phyloP scores from a whole-genome alignment of 2,113 vertebrate species.

The Thinocorus orbignyianus region DNA sequence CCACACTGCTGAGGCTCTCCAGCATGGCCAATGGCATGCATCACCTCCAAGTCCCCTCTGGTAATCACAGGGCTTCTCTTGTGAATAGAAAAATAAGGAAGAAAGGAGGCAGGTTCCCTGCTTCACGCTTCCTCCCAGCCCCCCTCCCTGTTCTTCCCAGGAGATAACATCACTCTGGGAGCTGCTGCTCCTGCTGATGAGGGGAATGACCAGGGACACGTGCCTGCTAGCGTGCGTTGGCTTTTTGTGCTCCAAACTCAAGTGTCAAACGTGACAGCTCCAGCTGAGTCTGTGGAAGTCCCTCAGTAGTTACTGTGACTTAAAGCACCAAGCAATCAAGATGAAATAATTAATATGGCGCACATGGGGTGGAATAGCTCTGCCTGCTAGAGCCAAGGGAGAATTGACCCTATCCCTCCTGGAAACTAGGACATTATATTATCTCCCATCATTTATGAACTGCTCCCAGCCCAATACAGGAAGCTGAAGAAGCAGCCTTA shows the following conservation, averaged over 20 bases:
- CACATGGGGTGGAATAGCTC: no score
- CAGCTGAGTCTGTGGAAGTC: background rate
- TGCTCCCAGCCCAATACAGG: background rate
- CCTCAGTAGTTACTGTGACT: background rate
- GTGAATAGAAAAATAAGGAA: background rate
- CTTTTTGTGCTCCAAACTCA: background rate
- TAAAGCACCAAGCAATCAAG: background rate
- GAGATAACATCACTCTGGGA: background rate
- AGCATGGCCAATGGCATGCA: fast-evolving
- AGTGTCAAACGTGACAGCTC: background rate
- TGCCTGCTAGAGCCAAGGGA: no score
- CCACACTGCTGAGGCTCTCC: background rate
- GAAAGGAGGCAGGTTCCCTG: background rate
- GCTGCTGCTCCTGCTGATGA: background rate
- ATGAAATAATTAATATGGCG: background rate
- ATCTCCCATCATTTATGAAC: background rate
- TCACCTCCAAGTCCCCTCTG: fast-evolving
- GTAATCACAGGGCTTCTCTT: background rate
- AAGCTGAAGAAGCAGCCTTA: background rate
- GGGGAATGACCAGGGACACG: background rate
- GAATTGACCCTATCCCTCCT: no score
- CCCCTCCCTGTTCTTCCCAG: background rate
- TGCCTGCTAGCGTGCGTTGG: background rate
- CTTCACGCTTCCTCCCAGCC: fast-evolving
- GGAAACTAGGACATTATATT: no score